phyloP scores from a whole-genome alignment of 1,140 invertebrate genomes.

The Amyelois transitella region DNA sequence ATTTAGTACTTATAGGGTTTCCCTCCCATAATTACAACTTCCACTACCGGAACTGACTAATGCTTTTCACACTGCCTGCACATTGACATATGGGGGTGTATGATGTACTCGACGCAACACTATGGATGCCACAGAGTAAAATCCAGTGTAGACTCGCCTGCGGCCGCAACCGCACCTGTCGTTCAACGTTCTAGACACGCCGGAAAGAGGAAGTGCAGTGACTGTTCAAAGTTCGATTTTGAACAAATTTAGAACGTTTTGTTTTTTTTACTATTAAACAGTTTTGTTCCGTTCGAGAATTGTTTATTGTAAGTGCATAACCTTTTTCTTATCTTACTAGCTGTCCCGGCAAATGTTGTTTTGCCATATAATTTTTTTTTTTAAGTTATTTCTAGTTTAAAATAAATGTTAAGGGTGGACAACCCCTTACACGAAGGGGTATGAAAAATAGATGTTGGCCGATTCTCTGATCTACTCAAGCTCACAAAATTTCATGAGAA shows the following conservation, averaged over 20 bases:
- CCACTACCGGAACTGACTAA: neutral
- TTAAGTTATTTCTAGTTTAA: too few relatives aligned
- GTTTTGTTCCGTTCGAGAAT: neutral
- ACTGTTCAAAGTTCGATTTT: conserved; percentile 25
- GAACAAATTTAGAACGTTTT: neutral
- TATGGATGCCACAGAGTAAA: neutral
- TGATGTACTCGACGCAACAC: too few relatives aligned
- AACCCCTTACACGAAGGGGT: too few relatives aligned
- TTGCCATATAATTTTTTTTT: too few relatives aligned
- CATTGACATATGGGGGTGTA: neutral
- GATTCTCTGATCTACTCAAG: too few relatives aligned
- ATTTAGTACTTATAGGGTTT: too few relatives aligned
- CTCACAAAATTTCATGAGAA: too few relatives aligned
- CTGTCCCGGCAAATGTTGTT: too few relatives aligned
- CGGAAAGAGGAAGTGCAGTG: conserved; percentile 57
- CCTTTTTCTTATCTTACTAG: neutral
- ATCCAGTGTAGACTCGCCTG: conserved; percentile 31
- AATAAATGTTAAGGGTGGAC: too few relatives aligned
- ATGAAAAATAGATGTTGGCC: too few relatives aligned
- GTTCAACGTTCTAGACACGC: conserved; percentile 14
- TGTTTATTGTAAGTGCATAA: neutral
- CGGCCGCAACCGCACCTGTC: conserved; percentile 23
- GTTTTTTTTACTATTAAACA: neutral
- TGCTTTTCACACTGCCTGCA: neutral
- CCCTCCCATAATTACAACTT: too few relatives aligned